Conservation (phyloP, 2,797 vertebrate species). For the Liasis olivaceus region DNA sequence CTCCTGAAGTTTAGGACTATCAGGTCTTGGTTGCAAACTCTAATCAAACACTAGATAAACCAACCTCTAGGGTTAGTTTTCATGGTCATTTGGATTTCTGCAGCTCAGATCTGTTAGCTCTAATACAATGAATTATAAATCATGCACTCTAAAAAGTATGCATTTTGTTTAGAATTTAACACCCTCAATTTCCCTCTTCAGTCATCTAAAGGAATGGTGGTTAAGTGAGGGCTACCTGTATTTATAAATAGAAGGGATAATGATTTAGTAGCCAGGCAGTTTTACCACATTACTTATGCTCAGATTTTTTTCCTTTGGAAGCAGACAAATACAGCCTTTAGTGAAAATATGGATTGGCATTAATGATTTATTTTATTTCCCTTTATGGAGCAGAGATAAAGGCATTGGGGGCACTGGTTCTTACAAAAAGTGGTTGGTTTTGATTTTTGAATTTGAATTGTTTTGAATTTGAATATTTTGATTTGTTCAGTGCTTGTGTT, state of each 20-base stretch:
- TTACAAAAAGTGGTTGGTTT: not conserved
- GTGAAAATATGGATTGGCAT: not conserved
- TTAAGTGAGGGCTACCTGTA: not conserved
- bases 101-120: not conserved
- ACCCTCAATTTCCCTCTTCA: not conserved
- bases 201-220: too few relatives aligned
- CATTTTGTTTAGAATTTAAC: not conserved
- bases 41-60: not conserved
- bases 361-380: not conserved
- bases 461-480: not conserved
- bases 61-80: not conserved
- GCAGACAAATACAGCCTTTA: not conserved
- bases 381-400: not conserved
- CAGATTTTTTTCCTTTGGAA: not conserved
- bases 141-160: not conserved
- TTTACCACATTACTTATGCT: not conserved
- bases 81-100: not conserved
- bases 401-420: not conserved
- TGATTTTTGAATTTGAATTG: not conserved
- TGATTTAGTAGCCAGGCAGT: not conserved
- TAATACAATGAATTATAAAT: not conserved
- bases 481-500: not conserved
- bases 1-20: not conserved
- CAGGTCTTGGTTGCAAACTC: not conserved
- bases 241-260: not conserved